Evolutionary conservation across 2,113 vertebrate species (phyloP), one percentile per base, ranked within the genome.

Genomic region (Tursiops truncatus): DNA sequence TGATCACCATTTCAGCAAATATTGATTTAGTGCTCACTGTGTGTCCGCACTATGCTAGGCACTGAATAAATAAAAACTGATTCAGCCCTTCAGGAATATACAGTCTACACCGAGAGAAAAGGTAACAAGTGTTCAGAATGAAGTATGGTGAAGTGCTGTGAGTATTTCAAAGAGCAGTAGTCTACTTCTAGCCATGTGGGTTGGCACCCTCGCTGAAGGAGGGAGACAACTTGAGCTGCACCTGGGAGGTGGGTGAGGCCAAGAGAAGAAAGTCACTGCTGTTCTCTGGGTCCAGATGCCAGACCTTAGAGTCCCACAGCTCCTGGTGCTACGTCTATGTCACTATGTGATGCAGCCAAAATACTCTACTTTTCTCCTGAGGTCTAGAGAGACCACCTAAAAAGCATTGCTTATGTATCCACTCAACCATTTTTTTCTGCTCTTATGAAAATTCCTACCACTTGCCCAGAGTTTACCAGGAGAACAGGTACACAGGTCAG

Each of bases 171-270:
- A 82, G 31, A 68, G 12, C 18, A 28, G 5, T 9, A 4, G 8
- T 3, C 23, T 50, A 31, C 26, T 76, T 62, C 25, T 25, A 38
- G 28, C 2, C 28, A 26, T n/a, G n/a, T 8, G 12, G 15, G 17
- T 0, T 41, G 60, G 26, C 9, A 1, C 13, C 33, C 4, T 70
- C 0, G 3, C 9, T 7, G 21, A 58, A 41, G 38, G 20, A 36
- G 23, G 7, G 13, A 23, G 17, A 5, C 20, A 26, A 28, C 14
- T 0, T 41, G 67, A 79, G 8, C 8, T 62, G 4, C 7, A 11
- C 38, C 15, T 9, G 2, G 23, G 36, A 25, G 26, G 28, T 5
- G 31, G 5, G 12, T 44, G 56, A 26, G n/a, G 13, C 10, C 28
- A 53, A 17, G 41, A 60, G 23, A 60, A 62, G 17, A 62, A 63